phyloP scores from a whole-genome alignment of 1,140 invertebrate genomes.

The Coptotermes formosanus region DNA sequence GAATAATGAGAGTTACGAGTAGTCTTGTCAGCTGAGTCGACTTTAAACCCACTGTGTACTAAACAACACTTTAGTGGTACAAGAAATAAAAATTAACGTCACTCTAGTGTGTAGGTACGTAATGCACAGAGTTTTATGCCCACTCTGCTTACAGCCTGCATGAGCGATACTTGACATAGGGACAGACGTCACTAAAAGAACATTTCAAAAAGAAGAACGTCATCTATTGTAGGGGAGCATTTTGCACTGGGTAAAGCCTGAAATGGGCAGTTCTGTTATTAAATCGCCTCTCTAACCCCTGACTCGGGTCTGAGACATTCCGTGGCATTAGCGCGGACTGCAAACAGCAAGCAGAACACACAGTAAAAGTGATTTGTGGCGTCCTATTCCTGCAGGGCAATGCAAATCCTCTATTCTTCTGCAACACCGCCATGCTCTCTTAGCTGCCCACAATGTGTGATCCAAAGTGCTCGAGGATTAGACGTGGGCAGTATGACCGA shows the following conservation, averaged over 20 bases:
- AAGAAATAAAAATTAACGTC: no score
- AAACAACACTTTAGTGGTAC: no score
- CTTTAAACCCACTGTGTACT: no score
- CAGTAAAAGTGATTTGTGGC: slow-evolving; percentile 28
- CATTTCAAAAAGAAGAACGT: neutral
- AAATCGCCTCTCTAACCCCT: slow-evolving; percentile 16
- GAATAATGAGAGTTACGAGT: no score
- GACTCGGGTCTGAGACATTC: slow-evolving; percentile 18
- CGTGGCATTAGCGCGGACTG: neutral
- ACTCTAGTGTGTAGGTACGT: no score
- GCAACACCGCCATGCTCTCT: neutral
- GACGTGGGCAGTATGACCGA: neutral
- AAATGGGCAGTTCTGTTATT: slow-evolving; percentile 22
- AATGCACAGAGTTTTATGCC: no score
- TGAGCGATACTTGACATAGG: no score
- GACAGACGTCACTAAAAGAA: neutral
- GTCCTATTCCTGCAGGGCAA: neutral
- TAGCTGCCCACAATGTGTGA: neutral
- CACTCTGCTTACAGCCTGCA: no score
- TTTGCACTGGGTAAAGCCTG: neutral
- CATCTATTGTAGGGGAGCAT: neutral
- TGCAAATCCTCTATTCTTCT: slow-evolving; percentile 27
- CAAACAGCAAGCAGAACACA: slow-evolving; percentile 18
- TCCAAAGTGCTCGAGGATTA: neutral
- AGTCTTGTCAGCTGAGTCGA: no score